phyloP scores from a whole-genome alignment of 2,113 vertebrate genomes.

The Sapajus apella region DNA sequence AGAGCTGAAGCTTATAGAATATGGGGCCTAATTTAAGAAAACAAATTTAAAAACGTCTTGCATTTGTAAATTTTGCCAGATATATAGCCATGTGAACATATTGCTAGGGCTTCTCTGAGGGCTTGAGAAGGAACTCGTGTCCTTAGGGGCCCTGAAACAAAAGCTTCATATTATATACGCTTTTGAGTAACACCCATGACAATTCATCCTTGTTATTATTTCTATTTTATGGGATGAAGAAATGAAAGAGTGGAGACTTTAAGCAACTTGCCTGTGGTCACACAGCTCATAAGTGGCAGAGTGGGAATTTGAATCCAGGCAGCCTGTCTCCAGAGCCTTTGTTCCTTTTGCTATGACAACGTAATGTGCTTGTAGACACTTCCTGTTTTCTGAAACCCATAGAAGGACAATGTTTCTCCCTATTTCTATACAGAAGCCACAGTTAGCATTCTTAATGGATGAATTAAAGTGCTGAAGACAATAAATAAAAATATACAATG shows the following conservation, averaged over 20 bases:
- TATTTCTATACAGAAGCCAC: not conserved
- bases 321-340: not conserved
- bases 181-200: not conserved
- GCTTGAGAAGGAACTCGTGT: not conserved
- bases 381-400: conserved; percentile 49
- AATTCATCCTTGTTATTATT: not conserved
- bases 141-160: not conserved
- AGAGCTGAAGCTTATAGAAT: not conserved
- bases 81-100: not conserved
- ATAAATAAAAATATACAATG: not conserved
- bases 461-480: not conserved
- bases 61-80: not conserved
- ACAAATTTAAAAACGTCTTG: not conserved
- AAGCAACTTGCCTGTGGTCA: not conserved
- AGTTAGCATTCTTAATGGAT: not conserved
- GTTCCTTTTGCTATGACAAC: not conserved
- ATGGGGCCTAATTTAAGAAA: not conserved
- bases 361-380: not conserved
- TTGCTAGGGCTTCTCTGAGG: not conserved
- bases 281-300: not conserved
- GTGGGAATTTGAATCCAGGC: not conserved
- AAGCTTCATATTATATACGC: not conserved
- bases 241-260: not conserved
- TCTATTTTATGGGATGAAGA: not conserved
- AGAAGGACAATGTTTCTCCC: not conserved